These are phyloP conservation scores for Holotrichia oblita DNA, from an alignment of 1,140 invertebrate species.

Conservation along the genomic window DNA sequence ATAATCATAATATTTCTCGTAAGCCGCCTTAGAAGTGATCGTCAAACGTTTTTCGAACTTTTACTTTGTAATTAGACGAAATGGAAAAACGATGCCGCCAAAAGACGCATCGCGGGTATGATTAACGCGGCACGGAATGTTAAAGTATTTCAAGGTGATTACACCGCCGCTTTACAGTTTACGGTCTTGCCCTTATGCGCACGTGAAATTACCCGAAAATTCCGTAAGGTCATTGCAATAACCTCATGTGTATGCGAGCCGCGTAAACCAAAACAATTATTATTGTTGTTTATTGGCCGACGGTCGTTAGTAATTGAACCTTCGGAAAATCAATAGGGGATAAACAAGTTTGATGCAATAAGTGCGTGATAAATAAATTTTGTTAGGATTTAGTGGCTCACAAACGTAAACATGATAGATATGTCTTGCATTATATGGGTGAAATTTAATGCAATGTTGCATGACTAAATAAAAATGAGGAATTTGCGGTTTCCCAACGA, in stretches of 20 bases:
- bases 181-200: background rate
- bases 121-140: background rate
- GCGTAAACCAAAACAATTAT: background rate
- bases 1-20: conserved; percentile 15
- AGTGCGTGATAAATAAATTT: background rate
- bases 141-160: conserved; percentile 25
- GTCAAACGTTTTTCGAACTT: conserved; percentile 10
- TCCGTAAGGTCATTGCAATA: background rate
- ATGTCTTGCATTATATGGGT: no score
- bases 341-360: background rate
- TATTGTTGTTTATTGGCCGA: background rate
- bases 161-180: background rate
- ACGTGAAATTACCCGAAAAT: conserved; percentile 10
- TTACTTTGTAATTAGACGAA: conserved; percentile 21
- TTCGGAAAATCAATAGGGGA: background rate
- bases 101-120: background rate
- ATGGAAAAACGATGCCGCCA: background rate
- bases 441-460: no score
- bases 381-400: no score
- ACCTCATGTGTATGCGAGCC: background rate
- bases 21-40: background rate
- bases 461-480: no score
- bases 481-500: no score
- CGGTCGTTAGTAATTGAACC: background rate
- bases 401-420: no score